Base-by-base conservation (phyloP, 2,113 vertebrate species). In the Neomonachus schauinslandi region DNA sequence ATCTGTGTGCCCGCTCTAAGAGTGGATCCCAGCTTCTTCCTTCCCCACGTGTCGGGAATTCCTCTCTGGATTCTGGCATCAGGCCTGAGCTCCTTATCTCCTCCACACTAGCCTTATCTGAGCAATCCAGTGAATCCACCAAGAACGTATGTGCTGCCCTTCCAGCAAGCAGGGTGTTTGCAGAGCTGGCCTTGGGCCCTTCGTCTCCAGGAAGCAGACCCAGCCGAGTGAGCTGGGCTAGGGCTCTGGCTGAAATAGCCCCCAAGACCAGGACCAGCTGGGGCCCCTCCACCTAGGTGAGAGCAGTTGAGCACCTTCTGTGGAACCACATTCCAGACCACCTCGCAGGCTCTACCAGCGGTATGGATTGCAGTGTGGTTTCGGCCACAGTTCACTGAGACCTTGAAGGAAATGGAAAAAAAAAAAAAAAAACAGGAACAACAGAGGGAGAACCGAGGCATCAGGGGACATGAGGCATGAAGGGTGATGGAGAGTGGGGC, bases 101-200 rank as follows among this genome's bases (percentile, higher is more conserved):
- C 19, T 63, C 72, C 92, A 91, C 67, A 88, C 88, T 89, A 80
- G 26, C 28, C 72, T 80, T 97, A 95, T 97, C 96, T 61, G 55
- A 65, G 65, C 67, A 91, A 89, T 91, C 63, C 87, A 26, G 46
- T 67, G 63, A 76, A 83, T 95, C 80, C 49, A 80, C 18, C 89
- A 93, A 71, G 96, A 97, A 96, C 88, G 72, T 19, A 80, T 65
- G 33, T 65, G 83, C 61, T 85, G 85, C 39, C 36, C 90, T 90
- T 36, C 63, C 39, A 36, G 31, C 65, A 92, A 65, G 12, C 22
- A n/a, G 21, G 11, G 55, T 36, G 36, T 57, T 87, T 65, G 24
- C 42, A 65, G 59, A 72, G 72, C 57, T 69, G 81, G 31, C 84
- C 83, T 82, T 79, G 84, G 42, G 69, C 92, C 90, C 10, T 55